Conservation (phyloP, 2,797 vertebrate species). For the Pogoniulus pusillus region DNA sequence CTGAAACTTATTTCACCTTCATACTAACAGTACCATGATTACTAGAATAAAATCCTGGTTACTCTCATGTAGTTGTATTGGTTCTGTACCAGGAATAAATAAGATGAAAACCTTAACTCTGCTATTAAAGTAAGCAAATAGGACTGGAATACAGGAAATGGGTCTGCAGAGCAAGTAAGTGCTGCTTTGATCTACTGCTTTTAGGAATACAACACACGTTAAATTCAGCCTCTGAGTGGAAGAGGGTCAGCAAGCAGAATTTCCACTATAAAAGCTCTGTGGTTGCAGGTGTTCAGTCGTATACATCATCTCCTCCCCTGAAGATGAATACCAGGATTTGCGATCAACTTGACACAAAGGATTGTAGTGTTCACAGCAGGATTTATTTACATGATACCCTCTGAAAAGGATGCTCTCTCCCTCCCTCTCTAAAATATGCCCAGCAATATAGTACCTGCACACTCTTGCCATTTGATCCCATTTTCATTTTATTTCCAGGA, state of each 20-base stretch:
- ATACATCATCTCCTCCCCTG: conserved; percentile 81
- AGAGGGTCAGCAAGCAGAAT: conserved; percentile 53
- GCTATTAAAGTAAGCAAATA: conserved; percentile 29
- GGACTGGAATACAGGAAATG: not conserved
- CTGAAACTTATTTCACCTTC: not conserved
- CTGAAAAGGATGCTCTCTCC: conserved; percentile 63
- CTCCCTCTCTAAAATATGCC: not conserved
- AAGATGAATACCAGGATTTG: conserved; percentile 83
- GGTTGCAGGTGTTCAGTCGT: conserved; percentile 82
- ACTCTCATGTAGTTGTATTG: not conserved
- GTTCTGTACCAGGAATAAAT: conserved; percentile 7
- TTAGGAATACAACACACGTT: conserved; percentile 34
- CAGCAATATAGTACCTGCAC: not conserved
- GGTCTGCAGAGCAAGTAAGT: not conserved
- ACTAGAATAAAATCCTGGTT: not conserved
- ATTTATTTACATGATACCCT: conserved; percentile 81
- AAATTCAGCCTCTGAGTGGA: conserved; percentile 44
- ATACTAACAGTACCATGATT: not conserved
- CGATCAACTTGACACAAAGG: conserved; percentile 88
- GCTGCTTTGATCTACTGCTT: conserved; percentile 51
- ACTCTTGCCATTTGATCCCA: not conserved
- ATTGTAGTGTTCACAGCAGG: conserved; percentile 86
- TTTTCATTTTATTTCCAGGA: not conserved
- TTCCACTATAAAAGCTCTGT: conserved; percentile 75
- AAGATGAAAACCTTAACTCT: conserved; percentile 38